Conservation (phyloP, 2,888 invertebrate genomes). For the Zeuzera pyrina region DNA sequence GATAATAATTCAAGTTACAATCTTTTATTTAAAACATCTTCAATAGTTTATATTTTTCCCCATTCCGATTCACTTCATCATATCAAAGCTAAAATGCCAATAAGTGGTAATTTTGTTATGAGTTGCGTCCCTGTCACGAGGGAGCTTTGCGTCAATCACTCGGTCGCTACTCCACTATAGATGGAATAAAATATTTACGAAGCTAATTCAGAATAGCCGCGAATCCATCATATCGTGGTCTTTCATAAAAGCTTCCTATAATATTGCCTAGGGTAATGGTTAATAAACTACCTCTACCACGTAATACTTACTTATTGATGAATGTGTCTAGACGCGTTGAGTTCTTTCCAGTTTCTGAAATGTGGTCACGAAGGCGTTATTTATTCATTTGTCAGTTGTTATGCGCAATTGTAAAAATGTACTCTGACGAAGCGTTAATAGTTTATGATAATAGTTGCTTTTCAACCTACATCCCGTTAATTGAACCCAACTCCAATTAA, state of each 20-base stretch:
- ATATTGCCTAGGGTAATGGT: conserved; percentile 37
- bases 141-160: conserved; percentile 58
- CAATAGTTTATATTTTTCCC: neutral
- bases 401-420: too few relatives aligned
- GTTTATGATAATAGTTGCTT: neutral
- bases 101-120: conserved; percentile 20
- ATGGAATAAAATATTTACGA: conserved; percentile 66
- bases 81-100: conserved; percentile 7
- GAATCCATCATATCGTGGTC: conserved; percentile 58
- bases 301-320: conserved; percentile 58
- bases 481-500: neutral
- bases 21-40: too few relatives aligned
- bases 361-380: conserved; percentile 54
- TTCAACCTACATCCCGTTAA: neutral
- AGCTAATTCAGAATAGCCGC: conserved; percentile 57
- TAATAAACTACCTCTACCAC: conserved; percentile 42
- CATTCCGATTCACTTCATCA: neutral
- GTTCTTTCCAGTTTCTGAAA: conserved; percentile 37
- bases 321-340: conserved; percentile 46
- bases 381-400: conserved; percentile 32
- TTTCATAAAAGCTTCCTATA: conserved; percentile 44
- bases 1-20: too few relatives aligned
- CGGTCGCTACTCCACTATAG: conserved; percentile 42
- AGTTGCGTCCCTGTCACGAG: conserved; percentile 27
- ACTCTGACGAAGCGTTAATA: too few relatives aligned